Evolutionary conservation across 2,113 vertebrate species (phyloP), one percentile per base, ranked within the genome.

Genomic region (Festucalex cinctus): DNA sequence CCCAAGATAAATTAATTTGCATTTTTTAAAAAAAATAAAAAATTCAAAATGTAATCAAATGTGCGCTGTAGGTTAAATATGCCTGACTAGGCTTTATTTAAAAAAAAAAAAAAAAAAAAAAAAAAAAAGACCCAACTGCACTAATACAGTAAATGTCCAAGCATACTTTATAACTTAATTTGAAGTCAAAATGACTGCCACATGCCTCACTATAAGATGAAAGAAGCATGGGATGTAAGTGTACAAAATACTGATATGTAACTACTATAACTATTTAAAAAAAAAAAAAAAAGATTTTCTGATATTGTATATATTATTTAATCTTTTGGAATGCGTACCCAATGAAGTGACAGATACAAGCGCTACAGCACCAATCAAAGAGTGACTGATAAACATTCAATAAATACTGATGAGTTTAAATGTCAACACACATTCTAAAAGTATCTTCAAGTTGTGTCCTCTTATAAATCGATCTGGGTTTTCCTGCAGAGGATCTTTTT

Each of bases 401-500:
- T 62, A 62, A 62, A 24, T 24, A 26, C 35, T 39, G 53, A 8
- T 1, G 53, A 56, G 24, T 39, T 59, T n/a, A 60, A 5, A 62
- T 16, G 7, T 24, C 5, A 26, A 39, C 59, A 41, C 6, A 16
- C 24, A 14, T n/a, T 1, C 24, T 12, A 12, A 24, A 24, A 53
- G 10, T 5, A 22, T 16, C 28, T 60, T 37, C 28, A 35, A 35
- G 16, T 20, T 6, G 59, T 2, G 36, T 24, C 28, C 32, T 28
- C 39, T 62, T 37, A 43, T 24, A 62, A 62, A 43, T 44, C n/a
- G 8, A 7, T 5, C 6, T 60, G 74, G n/a, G 73, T 49, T 4
- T n/a, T 69, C 76, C 73, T 82, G 63, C 94, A 97, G 51, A 97
- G 94, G 72, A 96, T 96, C 87, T 93, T 96, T 91, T 95, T 95